Percentiles rank a stretch among this genome's conserved stretches.
phyloP scores from a whole-genome alignment of 2,797 vertebrate genomes.

The Argyrosomus regius region DNA sequence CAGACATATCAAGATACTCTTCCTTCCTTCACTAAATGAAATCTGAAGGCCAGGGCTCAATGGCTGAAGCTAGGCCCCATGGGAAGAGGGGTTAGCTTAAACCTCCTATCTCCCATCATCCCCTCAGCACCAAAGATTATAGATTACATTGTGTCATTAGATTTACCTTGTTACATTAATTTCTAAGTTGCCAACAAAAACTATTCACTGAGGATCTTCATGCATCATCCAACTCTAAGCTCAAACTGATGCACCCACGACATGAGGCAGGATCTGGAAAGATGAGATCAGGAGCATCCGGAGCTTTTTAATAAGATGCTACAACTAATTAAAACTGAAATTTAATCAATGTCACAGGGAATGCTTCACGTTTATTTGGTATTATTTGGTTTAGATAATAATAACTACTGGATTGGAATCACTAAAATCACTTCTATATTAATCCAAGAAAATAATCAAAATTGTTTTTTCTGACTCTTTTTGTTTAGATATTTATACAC shows the following conservation, averaged over 20 bases:
- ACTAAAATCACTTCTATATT: background rate
- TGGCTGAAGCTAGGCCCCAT: constrained; percentile 25
- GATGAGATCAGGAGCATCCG: background rate
- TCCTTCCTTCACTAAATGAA: constrained; percentile 62
- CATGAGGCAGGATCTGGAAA: background rate
- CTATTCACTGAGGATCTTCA: background rate
- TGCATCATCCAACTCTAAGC: background rate
- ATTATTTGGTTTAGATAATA: constrained; percentile 11
- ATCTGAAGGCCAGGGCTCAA: constrained; percentile 59
- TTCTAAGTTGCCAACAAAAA: background rate
- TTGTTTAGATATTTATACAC: background rate
- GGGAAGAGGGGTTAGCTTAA: constrained; percentile 22
- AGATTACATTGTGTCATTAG: background rate
- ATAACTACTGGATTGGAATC: background rate
- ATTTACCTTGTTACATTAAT: background rate
- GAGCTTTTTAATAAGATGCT: background rate
- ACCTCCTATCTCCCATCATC: constrained; percentile 21
- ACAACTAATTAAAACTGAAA: constrained; percentile 17
- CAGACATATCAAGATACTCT: constrained; percentile 29
- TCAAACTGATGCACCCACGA: background rate
- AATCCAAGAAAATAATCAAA: background rate
- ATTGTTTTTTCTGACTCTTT: background rate
- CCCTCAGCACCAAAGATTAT: background rate
- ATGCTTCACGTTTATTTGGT: background rate
- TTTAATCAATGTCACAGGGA: background rate